Percentiles rank a stretch among this genome's conserved stretches.
phyloP scores from a whole-genome alignment of 2,113 vertebrate genomes.

The Austrofundulus limnaeus region DNA sequence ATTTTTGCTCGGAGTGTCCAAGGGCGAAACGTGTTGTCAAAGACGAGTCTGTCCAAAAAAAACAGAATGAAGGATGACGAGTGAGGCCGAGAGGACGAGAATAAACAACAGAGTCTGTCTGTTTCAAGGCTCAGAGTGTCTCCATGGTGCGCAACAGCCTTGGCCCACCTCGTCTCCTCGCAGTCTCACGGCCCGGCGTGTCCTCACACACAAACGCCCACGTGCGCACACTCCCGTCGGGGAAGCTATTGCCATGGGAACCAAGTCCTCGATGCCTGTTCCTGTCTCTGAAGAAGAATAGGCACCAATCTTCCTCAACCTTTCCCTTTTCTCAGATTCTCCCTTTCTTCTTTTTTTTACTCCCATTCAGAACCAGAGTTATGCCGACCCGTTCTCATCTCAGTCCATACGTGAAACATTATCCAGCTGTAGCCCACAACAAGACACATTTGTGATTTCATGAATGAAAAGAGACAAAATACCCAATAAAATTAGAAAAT shows the following conservation, averaged over 20 bases:
- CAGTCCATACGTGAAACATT: slow-evolving; percentile 30
- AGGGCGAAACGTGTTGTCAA: slow-evolving; percentile 33
- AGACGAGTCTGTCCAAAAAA: background rate
- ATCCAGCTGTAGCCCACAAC: slow-evolving; percentile 21
- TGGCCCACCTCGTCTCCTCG: slow-evolving; percentile 31
- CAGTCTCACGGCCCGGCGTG: slow-evolving; percentile 52
- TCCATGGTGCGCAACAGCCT: slow-evolving; percentile 25
- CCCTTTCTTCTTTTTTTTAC: slow-evolving; percentile 36
- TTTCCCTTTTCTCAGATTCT: slow-evolving; percentile 47
- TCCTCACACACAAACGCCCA: slow-evolving; percentile 33
- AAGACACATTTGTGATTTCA: slow-evolving; percentile 21
- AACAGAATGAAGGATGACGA: slow-evolving; percentile 25
- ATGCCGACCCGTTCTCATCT: slow-evolving; percentile 2
- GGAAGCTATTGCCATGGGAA: slow-evolving; percentile 83
- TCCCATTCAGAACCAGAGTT: slow-evolving; percentile 33
- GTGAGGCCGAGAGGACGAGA: slow-evolving; percentile 9
- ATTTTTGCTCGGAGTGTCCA: slow-evolving; percentile 44
- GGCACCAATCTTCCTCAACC: slow-evolving; percentile 71
- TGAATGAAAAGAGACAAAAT: slow-evolving; percentile 14
- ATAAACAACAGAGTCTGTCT: slow-evolving; percentile 44
- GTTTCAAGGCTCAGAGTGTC: slow-evolving; percentile 46
- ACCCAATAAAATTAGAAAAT: slow-evolving; percentile 34
- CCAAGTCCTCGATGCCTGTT: slow-evolving; percentile 75
- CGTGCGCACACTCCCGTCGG: slow-evolving; percentile 23
- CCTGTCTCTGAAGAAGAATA: slow-evolving; percentile 77